These are phyloP conservation scores for Pollenia griseotomentosa DNA, from an alignment of 2,888 invertebrate genomes.

Conservation along the genomic window DNA sequence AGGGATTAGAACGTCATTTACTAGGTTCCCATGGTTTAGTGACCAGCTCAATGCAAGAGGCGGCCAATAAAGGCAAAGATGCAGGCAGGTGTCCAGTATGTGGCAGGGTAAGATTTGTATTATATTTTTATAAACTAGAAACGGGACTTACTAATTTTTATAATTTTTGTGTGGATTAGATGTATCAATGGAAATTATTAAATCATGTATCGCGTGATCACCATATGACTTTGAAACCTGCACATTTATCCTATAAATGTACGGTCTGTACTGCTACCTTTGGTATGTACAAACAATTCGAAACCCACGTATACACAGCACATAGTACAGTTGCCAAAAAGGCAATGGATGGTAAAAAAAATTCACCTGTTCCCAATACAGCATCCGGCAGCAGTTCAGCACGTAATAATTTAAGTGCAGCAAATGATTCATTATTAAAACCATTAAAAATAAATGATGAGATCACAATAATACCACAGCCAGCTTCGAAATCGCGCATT, in stretches of 20 bases:
- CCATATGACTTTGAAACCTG: conserved; percentile 95
- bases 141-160: neutral
- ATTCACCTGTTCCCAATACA: conserved; percentile 73
- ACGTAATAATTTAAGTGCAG: conserved; percentile 81
- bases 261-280: conserved; percentile 97
- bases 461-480: conserved; percentile 95
- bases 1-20: conserved; percentile 97
- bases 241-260: conserved; percentile 97
- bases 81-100: conserved; percentile 97
- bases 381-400: conserved; percentile 74
- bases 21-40: conserved; percentile 97
- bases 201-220: conserved; percentile 97
- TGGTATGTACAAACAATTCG: conserved; percentile 97
- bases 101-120: conserved; percentile 89
- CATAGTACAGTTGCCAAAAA: conserved; percentile 95
- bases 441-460: conserved; percentile 95
- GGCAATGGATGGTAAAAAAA: conserved; percentile 88
- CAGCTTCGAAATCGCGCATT: conserved; percentile 85
- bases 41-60: conserved; percentile 97
- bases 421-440: conserved; percentile 88
- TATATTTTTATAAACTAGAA: neutral
- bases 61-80: conserved; percentile 97
- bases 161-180: conserved; percentile 84
- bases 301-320: conserved; percentile 96
- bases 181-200: conserved; percentile 96